Evolutionary conservation across 2,113 vertebrate genomes (phyloP).

Genomic region (Daubentonia madagascariensis): DNA sequence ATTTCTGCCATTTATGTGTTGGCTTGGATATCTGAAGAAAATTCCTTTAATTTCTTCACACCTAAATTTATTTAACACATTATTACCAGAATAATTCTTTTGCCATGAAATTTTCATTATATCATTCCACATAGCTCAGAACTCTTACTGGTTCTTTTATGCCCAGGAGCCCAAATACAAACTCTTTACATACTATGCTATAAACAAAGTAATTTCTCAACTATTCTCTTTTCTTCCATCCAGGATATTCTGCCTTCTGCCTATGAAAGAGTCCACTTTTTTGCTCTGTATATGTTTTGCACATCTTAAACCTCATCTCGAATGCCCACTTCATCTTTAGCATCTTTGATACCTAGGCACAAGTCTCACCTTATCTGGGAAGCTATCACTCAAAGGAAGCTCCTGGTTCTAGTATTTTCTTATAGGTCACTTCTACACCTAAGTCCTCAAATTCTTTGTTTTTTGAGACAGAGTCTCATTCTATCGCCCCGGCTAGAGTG

Average conservation of each 20-base stretch:
- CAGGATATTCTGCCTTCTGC: background rate
- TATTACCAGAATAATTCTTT: background rate
- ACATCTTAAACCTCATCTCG: background rate
- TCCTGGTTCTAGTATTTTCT: too few species aligned
- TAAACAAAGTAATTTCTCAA: background rate
- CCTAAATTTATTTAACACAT: background rate
- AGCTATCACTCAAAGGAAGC: background rate
- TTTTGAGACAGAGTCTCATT: too few species aligned
- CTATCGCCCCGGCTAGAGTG: too few species aligned
- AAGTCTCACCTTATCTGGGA: background rate
- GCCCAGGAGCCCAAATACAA: background rate
- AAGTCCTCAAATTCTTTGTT: background rate
- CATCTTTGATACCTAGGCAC: background rate
- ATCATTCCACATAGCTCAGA: background rate
- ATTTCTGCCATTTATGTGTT: background rate
- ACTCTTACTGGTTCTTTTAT: background rate
- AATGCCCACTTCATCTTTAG: background rate
- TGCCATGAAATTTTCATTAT: background rate
- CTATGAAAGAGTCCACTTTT: background rate
- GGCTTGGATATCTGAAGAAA: background rate
- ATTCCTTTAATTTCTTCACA: background rate
- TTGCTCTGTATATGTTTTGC: background rate
- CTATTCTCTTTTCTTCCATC: background rate
- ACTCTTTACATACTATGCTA: background rate
- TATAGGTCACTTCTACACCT: too few species aligned